A percentile compares a stretch with the other conserved stretches of the same genome.
Conservation (phyloP, 2,888 invertebrate genomes). For the Parasteatoda lunata region DNA sequence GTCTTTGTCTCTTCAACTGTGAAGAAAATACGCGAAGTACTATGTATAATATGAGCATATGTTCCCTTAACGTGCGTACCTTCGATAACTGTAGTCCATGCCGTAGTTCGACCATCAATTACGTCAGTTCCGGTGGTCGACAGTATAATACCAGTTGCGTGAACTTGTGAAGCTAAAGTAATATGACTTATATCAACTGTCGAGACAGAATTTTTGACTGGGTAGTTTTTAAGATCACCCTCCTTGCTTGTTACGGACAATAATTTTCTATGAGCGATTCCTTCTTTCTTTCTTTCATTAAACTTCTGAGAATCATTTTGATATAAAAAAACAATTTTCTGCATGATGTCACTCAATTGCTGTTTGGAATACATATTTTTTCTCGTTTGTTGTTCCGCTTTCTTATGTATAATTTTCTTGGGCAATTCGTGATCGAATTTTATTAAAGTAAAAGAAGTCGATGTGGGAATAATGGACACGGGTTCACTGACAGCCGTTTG, state of each 20-base stretch:
- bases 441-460: conserved; percentile 38
- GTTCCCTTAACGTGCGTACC: conserved; percentile 77
- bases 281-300: not conserved
- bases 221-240: not conserved
- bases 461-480: conserved; percentile 26
- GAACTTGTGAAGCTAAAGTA: conserved; percentile 19
- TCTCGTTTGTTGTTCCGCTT: conserved; percentile 1
- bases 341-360: conserved; percentile 22
- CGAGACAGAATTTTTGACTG: not conserved
- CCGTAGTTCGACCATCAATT: conserved; percentile 77
- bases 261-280: conserved; percentile 16
- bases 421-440: conserved; percentile 27
- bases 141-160: conserved; percentile 76
- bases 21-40: conserved; percentile 76
- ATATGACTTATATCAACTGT: conserved; percentile 19
- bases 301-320: conserved; percentile 21
- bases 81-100: conserved; percentile 77
- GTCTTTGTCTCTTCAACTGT: conserved; percentile 26
- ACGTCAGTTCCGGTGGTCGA: conserved; percentile 77
- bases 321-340: conserved; percentile 43
- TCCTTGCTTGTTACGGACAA: conserved; percentile 3
- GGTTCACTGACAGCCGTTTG: conserved; percentile 68
- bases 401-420: conserved; percentile 3
- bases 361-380: not conserved
- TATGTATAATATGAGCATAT: conserved; percentile 78